Evolutionary conservation across 1,140 invertebrate species (phyloP).

Genomic region (Ephestia elutella): DNA sequence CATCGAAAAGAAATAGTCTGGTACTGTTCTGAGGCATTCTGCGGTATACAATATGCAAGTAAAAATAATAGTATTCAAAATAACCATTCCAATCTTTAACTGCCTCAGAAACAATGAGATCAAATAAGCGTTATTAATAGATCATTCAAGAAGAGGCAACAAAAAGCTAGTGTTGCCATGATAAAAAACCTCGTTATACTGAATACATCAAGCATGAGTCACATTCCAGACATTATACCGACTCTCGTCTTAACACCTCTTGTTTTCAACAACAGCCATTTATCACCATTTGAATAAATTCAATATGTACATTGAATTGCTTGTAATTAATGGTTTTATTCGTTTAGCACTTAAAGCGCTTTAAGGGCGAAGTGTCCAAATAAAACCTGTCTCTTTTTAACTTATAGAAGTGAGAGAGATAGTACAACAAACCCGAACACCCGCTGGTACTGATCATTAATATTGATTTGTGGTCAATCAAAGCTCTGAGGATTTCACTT

Average conservation of each 20-base stretch:
- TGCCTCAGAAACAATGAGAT: neutral
- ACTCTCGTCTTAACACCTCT: constrained; percentile 54
- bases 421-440: constrained; percentile 41
- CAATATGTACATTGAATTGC: constrained; percentile 73
- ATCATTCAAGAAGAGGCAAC: neutral
- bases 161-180: constrained; percentile 1
- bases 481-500: constrained; percentile 70
- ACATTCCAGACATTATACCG: constrained; percentile 42
- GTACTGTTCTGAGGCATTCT: too few species aligned
- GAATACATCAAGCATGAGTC: constrained; percentile 2
- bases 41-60: too few species aligned
- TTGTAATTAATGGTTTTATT: constrained; percentile 74
- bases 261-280: constrained; percentile 56
- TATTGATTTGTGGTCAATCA: constrained; percentile 75
- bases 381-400: constrained; percentile 37
- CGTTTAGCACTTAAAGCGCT: constrained; percentile 73
- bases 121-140: constrained; percentile 7
- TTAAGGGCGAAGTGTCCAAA: constrained; percentile 73
- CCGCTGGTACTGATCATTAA: constrained; percentile 71
- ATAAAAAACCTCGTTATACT: constrained; percentile 2
- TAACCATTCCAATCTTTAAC: neutral
- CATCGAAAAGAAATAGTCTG: too few species aligned
- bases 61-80: constrained; percentile 38
- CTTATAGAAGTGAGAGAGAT: constrained; percentile 33
- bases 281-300: constrained; percentile 74